Evolutionary conservation across 2,888 invertebrate species (phyloP), one percentile per base, ranked within the genome.

Genomic region (Mechanitis mazaeus): DNA sequence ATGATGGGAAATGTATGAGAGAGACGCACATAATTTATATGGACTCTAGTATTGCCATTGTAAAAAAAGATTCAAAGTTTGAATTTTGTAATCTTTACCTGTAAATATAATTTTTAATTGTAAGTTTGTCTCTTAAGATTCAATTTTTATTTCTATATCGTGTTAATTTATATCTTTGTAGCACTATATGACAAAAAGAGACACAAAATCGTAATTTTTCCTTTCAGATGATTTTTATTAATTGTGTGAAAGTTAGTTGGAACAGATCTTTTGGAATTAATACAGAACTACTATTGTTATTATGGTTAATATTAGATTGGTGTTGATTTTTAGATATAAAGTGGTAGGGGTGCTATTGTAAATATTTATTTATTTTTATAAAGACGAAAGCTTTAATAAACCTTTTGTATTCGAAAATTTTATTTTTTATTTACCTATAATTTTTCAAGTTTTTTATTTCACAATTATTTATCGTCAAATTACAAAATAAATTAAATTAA

Each of bases 1-100:
- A 59, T 78, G 5, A 65, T 64, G 50, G 58, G 56, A 4, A 66
- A 67, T 57, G 59, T 53, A 45, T 67, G 64, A 64, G 59, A 62
- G 54, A 57, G 54, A 56, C 31, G 60, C 31, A 58, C 46, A 45
- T 28, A 57, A 45, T 50, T 31, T 5, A 9, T 11, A 9, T 50
- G 28, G 7, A 50, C 11, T 50, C 6, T 31, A 31, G 31, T 50
- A 50, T 50, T 50, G 31, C 50, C 50, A 50, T 50, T 50, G 28
- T 3, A 31, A 9, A 7, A 50, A 6, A 50, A n/a, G 31, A 3
- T 50, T 3, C 31, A 9, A 31, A 4, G 2, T 50, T 28, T 50
- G 3, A 31, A 1, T 11, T 9, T 42, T 42, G 42, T 42, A 9
- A n/a, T 50, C 31, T 50, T 50, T 31, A 9, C 9, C 9, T 50